phyloP scores from a whole-genome alignment of 2,113 vertebrate genomes.

The Aramus guarauna region DNA sequence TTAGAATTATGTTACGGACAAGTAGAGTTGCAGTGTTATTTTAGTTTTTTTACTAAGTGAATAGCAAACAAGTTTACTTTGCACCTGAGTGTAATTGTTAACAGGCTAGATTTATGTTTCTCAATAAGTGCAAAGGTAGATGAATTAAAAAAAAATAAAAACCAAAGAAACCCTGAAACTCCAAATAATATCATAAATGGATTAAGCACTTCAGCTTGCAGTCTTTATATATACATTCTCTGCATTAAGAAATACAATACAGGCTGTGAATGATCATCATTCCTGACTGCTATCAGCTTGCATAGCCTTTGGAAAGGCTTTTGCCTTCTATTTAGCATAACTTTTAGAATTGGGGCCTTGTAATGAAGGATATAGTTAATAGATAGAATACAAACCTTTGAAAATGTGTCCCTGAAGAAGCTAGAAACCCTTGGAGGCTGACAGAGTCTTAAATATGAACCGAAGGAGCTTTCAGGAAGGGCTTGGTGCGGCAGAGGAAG shows the following conservation, averaged over 20 bases:
- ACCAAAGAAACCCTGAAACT: background rate
- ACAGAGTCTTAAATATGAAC: background rate
- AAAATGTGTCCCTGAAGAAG: background rate
- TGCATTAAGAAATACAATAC: background rate
- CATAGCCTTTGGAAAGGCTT: background rate
- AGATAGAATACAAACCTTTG: background rate
- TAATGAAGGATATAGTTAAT: background rate
- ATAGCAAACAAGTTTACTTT: background rate
- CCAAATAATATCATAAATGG: background rate
- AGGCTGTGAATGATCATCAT: background rate
- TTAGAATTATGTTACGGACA: background rate
- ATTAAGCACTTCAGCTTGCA: background rate
- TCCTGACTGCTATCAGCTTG: background rate
- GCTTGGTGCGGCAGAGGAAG: background rate
- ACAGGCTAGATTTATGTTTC: background rate
- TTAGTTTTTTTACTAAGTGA: background rate
- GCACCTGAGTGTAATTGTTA: background rate
- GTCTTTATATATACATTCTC: background rate
- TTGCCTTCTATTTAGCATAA: background rate
- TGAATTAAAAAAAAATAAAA: background rate
- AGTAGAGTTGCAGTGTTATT: background rate
- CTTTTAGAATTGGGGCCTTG: background rate
- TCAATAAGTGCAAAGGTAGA: background rate
- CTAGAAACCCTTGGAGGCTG: background rate
- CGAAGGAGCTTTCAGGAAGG: background rate